Evolutionary conservation across 2,113 vertebrate species (phyloP).

Genomic region (Pterocles burchelli): DNA sequence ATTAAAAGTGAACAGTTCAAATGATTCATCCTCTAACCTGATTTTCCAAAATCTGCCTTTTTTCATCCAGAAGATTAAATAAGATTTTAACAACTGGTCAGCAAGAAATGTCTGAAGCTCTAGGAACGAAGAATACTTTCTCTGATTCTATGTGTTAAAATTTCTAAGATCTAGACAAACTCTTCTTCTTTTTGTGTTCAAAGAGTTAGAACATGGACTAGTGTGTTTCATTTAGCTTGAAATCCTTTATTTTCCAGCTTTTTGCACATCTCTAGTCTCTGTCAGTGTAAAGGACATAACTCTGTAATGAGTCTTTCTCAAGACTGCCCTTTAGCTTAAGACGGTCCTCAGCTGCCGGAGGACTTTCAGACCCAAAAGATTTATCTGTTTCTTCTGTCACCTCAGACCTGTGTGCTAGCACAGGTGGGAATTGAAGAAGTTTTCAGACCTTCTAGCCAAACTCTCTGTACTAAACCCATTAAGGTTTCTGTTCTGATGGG

Average conservation of each 20-base stretch:
- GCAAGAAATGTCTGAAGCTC: background rate
- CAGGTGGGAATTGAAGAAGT: background rate
- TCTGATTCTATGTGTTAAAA: background rate
- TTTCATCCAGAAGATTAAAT: background rate
- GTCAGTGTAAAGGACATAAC: background rate
- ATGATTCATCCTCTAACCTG: background rate
- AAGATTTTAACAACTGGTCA: background rate
- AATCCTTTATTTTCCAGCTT: background rate
- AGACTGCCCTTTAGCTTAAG: background rate
- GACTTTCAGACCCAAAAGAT: background rate
- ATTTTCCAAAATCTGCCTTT: background rate
- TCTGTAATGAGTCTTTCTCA: background rate
- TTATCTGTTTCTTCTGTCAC: background rate
- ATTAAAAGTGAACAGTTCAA: background rate
- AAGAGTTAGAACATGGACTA: background rate
- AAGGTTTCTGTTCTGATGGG: background rate
- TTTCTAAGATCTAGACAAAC: background rate
- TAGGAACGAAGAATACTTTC: background rate
- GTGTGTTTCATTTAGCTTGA: background rate
- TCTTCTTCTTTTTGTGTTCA: background rate
- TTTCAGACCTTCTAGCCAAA: background rate
- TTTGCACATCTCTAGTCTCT: background rate
- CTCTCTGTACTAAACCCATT: background rate
- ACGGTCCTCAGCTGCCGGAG: background rate
- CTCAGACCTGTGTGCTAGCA: background rate